Evolutionary conservation across 2,797 vertebrate species (phyloP), one percentile per base, ranked within the genome.

Genomic region (Trachops cirrhosus): DNA sequence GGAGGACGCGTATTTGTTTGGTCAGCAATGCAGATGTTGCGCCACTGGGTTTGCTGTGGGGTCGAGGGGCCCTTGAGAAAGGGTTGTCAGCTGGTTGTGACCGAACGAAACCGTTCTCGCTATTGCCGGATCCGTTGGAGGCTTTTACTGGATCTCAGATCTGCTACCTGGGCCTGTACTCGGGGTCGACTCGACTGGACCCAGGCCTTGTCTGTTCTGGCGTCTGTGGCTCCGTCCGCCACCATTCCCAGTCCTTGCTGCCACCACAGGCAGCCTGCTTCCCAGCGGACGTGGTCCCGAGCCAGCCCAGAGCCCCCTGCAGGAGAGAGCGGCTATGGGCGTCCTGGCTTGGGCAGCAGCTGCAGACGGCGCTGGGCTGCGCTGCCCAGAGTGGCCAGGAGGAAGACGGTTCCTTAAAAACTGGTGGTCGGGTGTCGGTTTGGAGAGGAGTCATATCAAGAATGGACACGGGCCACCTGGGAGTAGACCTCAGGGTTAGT

Each of bases 1-100:
- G 73, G 73, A 73, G 62, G 78, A 74, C n/a, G 6, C 92, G 44
- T 96, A 74, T 91, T 86, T 89, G 21, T 94, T 86, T 82, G 73
- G 54, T 91, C 46, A 78, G 3, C 71, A 75, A 34, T 22, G 59
- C 68, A 85, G 21, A n/a, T 70, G 16, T 83, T 67, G 62, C 29
- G 80, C 32, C 19, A 10, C 22, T 34, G 59, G 83, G 46, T 74
- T 93, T 95, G 57, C 59, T 24, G 21, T 46, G 83, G 86, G 39
- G 54, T 70, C 26, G 39, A 75, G 77, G 39, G 54, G 48, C 62
- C 54, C 73, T 78, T 59, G 57, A 75, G 92, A 78, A 94, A 74
- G 2, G 9, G 6, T 77, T 78, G 73, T 78, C 62, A 77, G 84
- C 10, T 87, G 54, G 67, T 15, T 59, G 73, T 86, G 73, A 37